Percentiles rank a stretch among this genome's conserved stretches.
These are phyloP conservation scores for Cyanoliseus patagonus DNA, from an alignment of 2,113 vertebrate species.

Conservation along the genomic window DNA sequence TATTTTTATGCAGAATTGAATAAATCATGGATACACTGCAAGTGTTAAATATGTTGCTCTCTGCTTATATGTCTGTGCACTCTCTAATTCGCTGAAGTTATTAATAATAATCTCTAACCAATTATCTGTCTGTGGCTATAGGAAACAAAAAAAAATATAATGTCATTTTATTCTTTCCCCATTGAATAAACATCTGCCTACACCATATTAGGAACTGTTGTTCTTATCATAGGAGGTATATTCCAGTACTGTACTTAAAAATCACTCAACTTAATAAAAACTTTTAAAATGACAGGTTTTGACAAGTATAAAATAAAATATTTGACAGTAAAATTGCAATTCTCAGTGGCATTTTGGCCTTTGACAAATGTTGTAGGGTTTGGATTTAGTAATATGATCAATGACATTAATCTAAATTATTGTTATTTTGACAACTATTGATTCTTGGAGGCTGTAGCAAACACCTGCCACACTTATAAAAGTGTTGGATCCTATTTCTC, in stretches of 20 bases:
- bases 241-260: not conserved
- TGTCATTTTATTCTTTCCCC: not conserved
- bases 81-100: constrained; percentile 19
- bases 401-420: not conserved
- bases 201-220: not conserved
- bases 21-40: constrained; percentile 28
- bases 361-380: not conserved
- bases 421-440: not conserved
- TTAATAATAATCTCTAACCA: constrained; percentile 55
- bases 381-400: not conserved
- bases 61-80: not conserved
- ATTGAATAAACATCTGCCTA: constrained; percentile 20
- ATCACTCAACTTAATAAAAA: not conserved
- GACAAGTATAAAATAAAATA: not conserved
- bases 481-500: not conserved
- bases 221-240: not conserved
- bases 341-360: not conserved
- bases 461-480: not conserved
- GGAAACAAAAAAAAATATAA: not conserved
- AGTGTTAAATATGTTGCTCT: constrained; percentile 19
- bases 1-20: constrained; percentile 47
- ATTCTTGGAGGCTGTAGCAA: not conserved
- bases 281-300: fast-evolving
- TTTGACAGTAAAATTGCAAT: not conserved
- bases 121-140: not conserved